A percentile compares a stretch with the other conserved stretches of the same genome.
phyloP scores from a whole-genome alignment of 2,797 vertebrate species.

The Phataginus tricuspis region DNA sequence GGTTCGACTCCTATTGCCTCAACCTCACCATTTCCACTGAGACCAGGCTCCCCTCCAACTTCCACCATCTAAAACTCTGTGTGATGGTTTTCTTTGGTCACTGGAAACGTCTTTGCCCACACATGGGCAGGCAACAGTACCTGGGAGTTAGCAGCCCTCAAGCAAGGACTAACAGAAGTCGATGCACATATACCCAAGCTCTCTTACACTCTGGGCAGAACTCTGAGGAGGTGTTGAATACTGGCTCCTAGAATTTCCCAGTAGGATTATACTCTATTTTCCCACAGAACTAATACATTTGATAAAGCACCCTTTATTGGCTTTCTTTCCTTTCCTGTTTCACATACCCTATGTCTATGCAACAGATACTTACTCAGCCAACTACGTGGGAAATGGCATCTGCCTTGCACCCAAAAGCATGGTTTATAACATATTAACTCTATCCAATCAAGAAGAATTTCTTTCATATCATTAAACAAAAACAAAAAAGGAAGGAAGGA shows the following conservation, averaged over 20 bases:
- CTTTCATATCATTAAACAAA: background rate
- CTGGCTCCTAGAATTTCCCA: conserved; percentile 3
- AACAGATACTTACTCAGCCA: background rate
- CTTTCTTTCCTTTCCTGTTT: conserved; percentile 19
- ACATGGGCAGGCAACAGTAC: background rate
- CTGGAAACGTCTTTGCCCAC: background rate
- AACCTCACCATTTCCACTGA: background rate
- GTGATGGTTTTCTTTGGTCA: background rate
- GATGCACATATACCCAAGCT: background rate
- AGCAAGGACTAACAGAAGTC: background rate
- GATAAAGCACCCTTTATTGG: background rate
- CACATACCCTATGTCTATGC: background rate
- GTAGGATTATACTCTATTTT: background rate
- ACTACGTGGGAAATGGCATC: background rate
- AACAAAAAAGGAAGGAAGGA: background rate
- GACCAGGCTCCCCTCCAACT: background rate
- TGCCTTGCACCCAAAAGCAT: background rate
- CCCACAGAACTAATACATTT: conserved; percentile 18
- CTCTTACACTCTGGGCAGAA: background rate
- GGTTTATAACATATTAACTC: background rate
- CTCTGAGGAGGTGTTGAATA: background rate
- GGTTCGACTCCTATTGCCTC: background rate
- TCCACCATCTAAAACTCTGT: background rate
- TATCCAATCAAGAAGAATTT: background rate
- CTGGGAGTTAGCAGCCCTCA: background rate